A percentile compares a stretch with the other conserved stretches of the same genome.
Conservation (phyloP, 2,888 invertebrate genomes). For the Dryadula phaetusa region DNA sequence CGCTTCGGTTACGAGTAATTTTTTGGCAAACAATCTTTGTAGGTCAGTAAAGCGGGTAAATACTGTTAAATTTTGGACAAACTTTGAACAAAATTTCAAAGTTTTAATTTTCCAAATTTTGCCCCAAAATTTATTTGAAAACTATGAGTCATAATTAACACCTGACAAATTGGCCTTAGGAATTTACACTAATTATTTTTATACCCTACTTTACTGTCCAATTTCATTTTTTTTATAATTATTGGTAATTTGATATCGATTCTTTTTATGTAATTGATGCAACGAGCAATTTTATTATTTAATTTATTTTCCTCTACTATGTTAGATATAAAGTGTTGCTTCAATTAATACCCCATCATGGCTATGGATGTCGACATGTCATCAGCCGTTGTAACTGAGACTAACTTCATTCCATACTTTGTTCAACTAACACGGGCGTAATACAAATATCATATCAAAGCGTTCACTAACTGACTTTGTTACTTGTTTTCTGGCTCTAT, state of each 20-base stretch:
- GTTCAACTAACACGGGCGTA: slow-evolving; percentile 74
- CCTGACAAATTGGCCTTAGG: slow-evolving; percentile 3
- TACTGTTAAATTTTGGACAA: background rate
- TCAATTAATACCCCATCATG: slow-evolving; percentile 63
- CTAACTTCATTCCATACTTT: slow-evolving; percentile 62
- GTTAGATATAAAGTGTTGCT: slow-evolving; percentile 60
- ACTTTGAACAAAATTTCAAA: slow-evolving; percentile 1
- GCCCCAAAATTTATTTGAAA: background rate
- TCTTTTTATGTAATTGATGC: slow-evolving; percentile 52
- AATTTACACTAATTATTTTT: background rate
- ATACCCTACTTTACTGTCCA: slow-evolving; percentile 66
- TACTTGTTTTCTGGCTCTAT: slow-evolving; percentile 71
- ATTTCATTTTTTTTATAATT: slow-evolving; percentile 54
- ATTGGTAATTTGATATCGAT: slow-evolving; percentile 51
- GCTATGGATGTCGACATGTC: slow-evolving; percentile 63
- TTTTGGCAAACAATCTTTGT: slow-evolving; percentile 46
- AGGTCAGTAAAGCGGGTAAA: slow-evolving; percentile 48
- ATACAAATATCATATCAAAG: slow-evolving; percentile 59
- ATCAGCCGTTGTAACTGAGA: slow-evolving; percentile 54
- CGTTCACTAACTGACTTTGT: slow-evolving; percentile 75
- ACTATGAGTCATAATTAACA: background rate
- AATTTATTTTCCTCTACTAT: slow-evolving; percentile 50
- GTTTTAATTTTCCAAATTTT: background rate
- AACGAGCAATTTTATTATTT: slow-evolving; percentile 50
- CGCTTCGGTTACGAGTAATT: slow-evolving; percentile 31